Evolutionary conservation across 2,888 invertebrate species (phyloP), one percentile per base, ranked within the genome.

Genomic region (Nymphalis c-album): DNA sequence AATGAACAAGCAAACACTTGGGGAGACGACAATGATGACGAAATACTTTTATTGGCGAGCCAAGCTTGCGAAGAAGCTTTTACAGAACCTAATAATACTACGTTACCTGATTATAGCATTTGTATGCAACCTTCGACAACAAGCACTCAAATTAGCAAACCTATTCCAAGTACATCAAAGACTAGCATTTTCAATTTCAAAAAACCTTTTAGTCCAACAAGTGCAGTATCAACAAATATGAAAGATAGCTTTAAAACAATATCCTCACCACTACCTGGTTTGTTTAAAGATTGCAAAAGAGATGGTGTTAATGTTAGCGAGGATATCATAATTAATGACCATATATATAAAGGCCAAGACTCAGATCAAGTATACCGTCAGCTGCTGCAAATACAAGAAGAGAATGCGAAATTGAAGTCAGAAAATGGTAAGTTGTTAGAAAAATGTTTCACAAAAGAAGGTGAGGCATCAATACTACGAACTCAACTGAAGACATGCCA

Each of bases 391-490:
- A 67, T 91, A 18, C 85, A 89, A 77, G 88, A 91, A 63, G 90
- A 92, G 65, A 90, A 90, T 80, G 77, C 81, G 2, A 91, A 88
- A 73, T 74, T 92, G 8, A 91, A 88, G 70, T 86, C 86, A 0
- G 91, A 91, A 67, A 91, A 91, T 77, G 89, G 90, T 2, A 91
- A 88, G 71, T 77, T 92, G 50, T 73, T 88, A 53, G 91, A 93
- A 57, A 89, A 93, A 80, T 93, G 89, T 84, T 86, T 92, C 1
- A 93, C 92, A 0, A 94, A 94, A 75, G 93, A 93, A 76, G 94
- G 93, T 1, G 94, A 94, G 78, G 91, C 93, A 0, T 88, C 93
- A 7, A 93, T 94, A 75, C 78, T 94, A 65, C 82, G 94, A 17
- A 88, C 88, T 2, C 94, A 94, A 78, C 76, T 94, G 63, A 92